A percentile compares a stretch with the other conserved stretches of the same genome.
phyloP scores from a whole-genome alignment of 2,888 invertebrate species.

The Ochropleura leucogaster region DNA sequence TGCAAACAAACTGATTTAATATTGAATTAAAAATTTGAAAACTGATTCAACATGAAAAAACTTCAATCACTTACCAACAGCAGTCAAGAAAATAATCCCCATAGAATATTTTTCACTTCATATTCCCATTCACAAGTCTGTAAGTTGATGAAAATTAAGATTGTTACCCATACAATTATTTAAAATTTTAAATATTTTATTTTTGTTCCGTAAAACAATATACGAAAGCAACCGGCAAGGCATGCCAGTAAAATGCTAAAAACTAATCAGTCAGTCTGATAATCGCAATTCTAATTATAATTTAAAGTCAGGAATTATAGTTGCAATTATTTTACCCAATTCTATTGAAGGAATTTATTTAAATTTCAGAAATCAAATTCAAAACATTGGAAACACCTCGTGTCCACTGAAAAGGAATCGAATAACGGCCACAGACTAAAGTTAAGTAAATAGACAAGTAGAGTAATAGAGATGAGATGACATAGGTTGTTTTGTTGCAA shows the following conservation, averaged over 20 bases:
- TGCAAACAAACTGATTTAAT: background rate
- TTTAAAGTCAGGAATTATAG: constrained; percentile 11
- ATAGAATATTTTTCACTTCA: constrained; percentile 74
- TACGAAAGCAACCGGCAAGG: constrained; percentile 68
- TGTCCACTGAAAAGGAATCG: constrained; percentile 65
- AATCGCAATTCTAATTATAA: constrained; percentile 23
- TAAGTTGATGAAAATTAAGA: constrained; percentile 31
- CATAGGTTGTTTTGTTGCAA: background rate
- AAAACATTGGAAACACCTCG: constrained; percentile 77
- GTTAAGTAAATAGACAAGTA: constrained; percentile 23
- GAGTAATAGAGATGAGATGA: background rate
- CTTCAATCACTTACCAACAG: constrained; percentile 75
- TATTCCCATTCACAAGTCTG: constrained; percentile 60
- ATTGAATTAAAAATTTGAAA: constrained; percentile 16
- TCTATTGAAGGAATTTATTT: constrained; percentile 17
- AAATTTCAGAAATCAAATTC: constrained; percentile 62
- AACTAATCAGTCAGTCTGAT: constrained; percentile 19
- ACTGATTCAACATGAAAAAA: constrained; percentile 58
- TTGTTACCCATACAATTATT: background rate
- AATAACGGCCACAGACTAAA: constrained; percentile 58
- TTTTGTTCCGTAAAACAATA: constrained; percentile 54
- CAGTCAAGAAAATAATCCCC: constrained; percentile 71
- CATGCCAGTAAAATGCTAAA: constrained; percentile 48
- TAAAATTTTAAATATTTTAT: constrained; percentile 8
- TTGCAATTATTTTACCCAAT: constrained; percentile 34